Conservation (phyloP, 2,888 invertebrate species). For the Ceraclea dissimilis region DNA sequence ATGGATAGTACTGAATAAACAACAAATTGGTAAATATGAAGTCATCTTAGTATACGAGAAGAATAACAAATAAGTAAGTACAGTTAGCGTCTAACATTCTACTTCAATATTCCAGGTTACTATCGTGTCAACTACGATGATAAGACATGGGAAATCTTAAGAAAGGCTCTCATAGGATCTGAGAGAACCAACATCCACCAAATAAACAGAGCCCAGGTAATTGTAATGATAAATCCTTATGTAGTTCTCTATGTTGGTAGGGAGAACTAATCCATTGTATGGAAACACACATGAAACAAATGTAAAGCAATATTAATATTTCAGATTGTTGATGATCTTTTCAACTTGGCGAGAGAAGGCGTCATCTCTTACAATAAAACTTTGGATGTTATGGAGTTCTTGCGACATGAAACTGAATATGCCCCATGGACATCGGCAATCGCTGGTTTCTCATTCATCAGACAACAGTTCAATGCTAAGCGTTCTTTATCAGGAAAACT, state of each 20-base stretch:
- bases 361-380: constrained; percentile 53
- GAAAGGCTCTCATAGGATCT: constrained; percentile 36
- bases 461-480: constrained; percentile 38
- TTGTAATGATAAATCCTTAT: no score
- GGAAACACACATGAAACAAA: no score
- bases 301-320: no score
- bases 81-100: no score
- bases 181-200: constrained; percentile 46
- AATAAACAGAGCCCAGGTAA: constrained; percentile 65
- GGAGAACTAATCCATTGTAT: no score
- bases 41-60: no score
- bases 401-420: constrained; percentile 60
- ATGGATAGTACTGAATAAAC: constrained; percentile 35
- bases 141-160: constrained; percentile 48
- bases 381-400: constrained; percentile 59
- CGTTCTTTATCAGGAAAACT: constrained; percentile 36
- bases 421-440: constrained; percentile 72
- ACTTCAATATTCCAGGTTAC: constrained; percentile 41
- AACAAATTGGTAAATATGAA: constrained; percentile 11
- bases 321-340: constrained; percentile 68
- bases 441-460: constrained; percentile 47
- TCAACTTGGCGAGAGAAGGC: constrained; percentile 65
- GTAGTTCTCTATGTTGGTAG: no score
- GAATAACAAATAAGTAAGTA: no score
- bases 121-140: constrained; percentile 62